phyloP scores from a whole-genome alignment of 30 jellyfish, hydroid and myxozoan species.

The Aurelia coerulea region DNA sequence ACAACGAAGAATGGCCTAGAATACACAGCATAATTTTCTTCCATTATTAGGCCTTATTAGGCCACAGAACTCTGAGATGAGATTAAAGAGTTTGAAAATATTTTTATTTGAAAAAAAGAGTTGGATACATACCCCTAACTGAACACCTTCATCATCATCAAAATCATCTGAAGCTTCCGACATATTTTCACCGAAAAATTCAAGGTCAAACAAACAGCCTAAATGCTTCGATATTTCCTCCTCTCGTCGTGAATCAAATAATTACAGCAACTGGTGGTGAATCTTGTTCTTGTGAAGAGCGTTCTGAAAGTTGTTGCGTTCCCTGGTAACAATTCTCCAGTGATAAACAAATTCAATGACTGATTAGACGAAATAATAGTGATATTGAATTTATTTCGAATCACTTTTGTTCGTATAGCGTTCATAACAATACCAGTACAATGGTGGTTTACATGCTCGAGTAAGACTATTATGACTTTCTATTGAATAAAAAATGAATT shows the following conservation, averaged over 20 bases:
- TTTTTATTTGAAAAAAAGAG: too few species aligned
- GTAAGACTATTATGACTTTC: constrained; percentile 5
- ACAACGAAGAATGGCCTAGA: too few species aligned
- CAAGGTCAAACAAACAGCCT: neutral
- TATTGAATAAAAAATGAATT: neutral
- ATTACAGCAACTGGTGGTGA: too few species aligned
- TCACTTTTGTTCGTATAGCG: constrained; percentile 14
- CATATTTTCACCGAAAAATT: constrained; percentile 2
- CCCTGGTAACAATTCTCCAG: neutral
- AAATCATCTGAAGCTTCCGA: constrained; percentile 72
- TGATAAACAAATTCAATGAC: neutral
- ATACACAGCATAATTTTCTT: too few species aligned
- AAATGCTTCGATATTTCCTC: too few species aligned
- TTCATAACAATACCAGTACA: neutral
- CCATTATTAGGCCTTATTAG: too few species aligned
- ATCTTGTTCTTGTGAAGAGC: neutral
- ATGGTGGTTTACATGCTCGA: constrained; percentile 15
- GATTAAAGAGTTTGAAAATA: too few species aligned
- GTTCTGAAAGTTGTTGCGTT: neutral
- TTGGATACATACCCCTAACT: constrained; percentile 55
- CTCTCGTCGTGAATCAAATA: too few species aligned
- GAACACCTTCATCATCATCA: constrained; percentile 76
- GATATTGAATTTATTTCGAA: neutral
- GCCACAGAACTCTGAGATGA: too few species aligned
- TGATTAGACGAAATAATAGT: neutral